Evolutionary conservation across 1,140 invertebrate genomes (phyloP), one percentile per base, ranked within the genome.

Genomic region (Chionoecetes opilio): DNA sequence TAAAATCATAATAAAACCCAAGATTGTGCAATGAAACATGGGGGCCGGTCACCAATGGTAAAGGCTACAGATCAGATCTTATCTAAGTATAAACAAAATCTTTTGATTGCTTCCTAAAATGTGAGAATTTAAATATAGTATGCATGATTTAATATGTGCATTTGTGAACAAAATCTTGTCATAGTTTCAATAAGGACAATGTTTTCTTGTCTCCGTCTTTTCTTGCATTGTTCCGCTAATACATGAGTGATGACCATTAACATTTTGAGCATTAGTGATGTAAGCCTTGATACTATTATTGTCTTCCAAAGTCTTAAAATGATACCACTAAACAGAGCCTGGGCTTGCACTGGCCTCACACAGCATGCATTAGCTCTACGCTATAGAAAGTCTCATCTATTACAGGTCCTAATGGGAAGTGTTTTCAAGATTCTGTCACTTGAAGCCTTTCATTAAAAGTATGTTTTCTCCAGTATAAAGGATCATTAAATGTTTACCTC

Each of bases 221-320:
- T 35, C 41, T 35, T 91, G 41, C 63, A 53, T 75, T 53, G 53
- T 75, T 75, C 89, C 5, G 35, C 89, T 41, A 91, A 91, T 90
- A 90, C 88, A 46, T 38, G 26, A 6, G 11, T 90, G 6, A 89
- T 89, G 17, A 89, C n/a, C 87, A 38, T 31, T 53, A 90, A 41
- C 38, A 90, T 17, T 91, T 91, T 91, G 89, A 91, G 41, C 89
- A 91, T 91, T 75, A 91, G 63, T 91, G 46, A 91, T 91, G 53
- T 91, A 32, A 91, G 46, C 11, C 63, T 21, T 91, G 46, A 75
- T 75, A n/a, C 21, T 75, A 75, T 91, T 91, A 91, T 91, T 91
- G 53, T 91, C 53, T 41, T 91, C 41, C 63, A 63, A 91, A 91
- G 26, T 75, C 89, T 91, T 90, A n/a, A 90, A 38, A 75, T 75